A percentile compares a stretch with the other conserved stretches of the same genome.
Evolutionary conservation across 2,797 vertebrate genomes (phyloP).

Genomic region (Anabacerthia variegaticeps): DNA sequence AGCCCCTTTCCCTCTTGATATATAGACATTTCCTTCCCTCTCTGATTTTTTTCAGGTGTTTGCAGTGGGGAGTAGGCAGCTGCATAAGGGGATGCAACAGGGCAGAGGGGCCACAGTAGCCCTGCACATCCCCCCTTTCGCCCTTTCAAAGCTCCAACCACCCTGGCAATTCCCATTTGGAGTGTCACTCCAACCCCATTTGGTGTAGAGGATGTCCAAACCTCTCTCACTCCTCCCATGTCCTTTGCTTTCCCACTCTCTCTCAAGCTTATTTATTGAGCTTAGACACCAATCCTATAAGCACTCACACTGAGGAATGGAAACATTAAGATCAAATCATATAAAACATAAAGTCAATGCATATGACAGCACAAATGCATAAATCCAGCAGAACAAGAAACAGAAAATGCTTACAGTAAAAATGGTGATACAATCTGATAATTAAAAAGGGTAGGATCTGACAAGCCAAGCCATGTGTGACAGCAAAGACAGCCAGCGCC

Average conservation of each 20-base stretch:
- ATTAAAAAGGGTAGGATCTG: slow-evolving; percentile 38
- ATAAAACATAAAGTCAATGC: slow-evolving; percentile 13
- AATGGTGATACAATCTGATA: slow-evolving; percentile 15
- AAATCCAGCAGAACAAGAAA: slow-evolving; percentile 36
- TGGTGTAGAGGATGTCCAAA: neutral
- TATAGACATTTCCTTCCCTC: neutral
- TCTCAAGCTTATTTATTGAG: slow-evolving; percentile 21
- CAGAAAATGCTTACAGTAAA: slow-evolving; percentile 41
- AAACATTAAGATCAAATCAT: slow-evolving; percentile 26
- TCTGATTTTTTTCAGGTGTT: neutral
- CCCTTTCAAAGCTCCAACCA: neutral
- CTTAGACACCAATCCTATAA: neutral
- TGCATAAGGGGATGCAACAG: neutral
- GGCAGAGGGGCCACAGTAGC: neutral
- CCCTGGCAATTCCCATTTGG: neutral
- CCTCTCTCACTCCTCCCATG: neutral
- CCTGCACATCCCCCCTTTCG: neutral
- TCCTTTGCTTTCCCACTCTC: neutral
- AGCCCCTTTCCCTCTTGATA: neutral
- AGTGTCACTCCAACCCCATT: neutral
- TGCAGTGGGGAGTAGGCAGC: neutral
- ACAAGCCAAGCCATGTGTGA: neutral
- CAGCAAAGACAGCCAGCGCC: neutral
- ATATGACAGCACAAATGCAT: neutral
- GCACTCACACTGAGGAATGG: neutral